These are phyloP conservation scores for Acronicta alni DNA, from an alignment of 2,888 invertebrate genomes.

Conservation along the genomic window DNA sequence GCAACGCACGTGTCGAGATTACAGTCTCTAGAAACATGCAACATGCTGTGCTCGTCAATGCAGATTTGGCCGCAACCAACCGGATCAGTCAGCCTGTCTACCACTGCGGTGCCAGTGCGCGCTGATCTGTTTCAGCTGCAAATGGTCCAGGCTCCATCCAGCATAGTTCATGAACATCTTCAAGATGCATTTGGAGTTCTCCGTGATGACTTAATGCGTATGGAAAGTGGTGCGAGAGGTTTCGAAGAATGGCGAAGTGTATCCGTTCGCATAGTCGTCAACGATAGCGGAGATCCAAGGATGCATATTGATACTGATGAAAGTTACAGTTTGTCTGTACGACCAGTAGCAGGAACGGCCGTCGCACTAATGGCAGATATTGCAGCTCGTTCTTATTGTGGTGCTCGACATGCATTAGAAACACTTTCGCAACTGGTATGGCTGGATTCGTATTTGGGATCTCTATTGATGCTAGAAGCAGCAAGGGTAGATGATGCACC, in stretches of 20 bases:
- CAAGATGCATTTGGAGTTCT: slow-evolving; percentile 83
- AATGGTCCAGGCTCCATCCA: slow-evolving; percentile 70
- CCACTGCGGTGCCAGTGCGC: slow-evolving; percentile 90
- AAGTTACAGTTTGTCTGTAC: slow-evolving; percentile 91
- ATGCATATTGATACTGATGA: slow-evolving; percentile 92
- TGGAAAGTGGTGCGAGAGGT: slow-evolving; percentile 74
- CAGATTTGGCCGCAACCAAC: slow-evolving; percentile 94
- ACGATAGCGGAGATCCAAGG: slow-evolving; percentile 82
- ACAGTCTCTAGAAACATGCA: slow-evolving; percentile 91
- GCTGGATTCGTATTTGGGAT: slow-evolving; percentile 90
- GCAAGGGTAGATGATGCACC: slow-evolving; percentile 93
- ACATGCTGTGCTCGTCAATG: slow-evolving; percentile 92
- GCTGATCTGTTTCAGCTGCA: slow-evolving; percentile 86
- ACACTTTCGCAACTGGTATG: slow-evolving; percentile 94
- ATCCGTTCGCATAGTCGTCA: slow-evolving; percentile 82
- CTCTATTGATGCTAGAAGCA: slow-evolving; percentile 90
- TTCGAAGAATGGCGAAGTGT: slow-evolving; percentile 80
- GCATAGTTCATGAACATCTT: slow-evolving; percentile 72
- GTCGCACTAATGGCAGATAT: slow-evolving; percentile 88
- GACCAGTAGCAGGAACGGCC: slow-evolving; percentile 77
- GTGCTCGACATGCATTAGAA: slow-evolving; percentile 93
- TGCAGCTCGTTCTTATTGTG: slow-evolving; percentile 91
- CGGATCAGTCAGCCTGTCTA: slow-evolving; percentile 90
- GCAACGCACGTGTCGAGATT: slow-evolving; percentile 69
- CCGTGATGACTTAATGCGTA: slow-evolving; percentile 78